Evolutionary conservation across 2,888 invertebrate species (phyloP), one percentile per base, ranked within the genome.

Genomic region (Serripes groenlandicus): DNA sequence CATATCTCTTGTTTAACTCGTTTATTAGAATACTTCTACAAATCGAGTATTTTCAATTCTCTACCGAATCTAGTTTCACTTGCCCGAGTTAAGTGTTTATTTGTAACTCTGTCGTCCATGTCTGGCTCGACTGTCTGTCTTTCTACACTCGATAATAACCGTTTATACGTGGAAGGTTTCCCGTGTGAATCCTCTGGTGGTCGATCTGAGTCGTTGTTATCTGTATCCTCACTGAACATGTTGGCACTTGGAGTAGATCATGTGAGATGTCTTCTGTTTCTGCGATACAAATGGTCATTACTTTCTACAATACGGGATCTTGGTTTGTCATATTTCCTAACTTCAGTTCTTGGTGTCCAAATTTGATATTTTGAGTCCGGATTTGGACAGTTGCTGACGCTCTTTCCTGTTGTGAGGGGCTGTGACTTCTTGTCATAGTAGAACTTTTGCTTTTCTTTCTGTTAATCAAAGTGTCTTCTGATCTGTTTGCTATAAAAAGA

Each of bases 271-370:
- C 42, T 58, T 11, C 76, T 60, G 37, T 76, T 81, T 3, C 76
- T 52, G 23, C 73, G 9, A 26, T 68, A 81, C 49, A 72, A 18
- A 7, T 58, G 72, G 30, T 76, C 37, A 21, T 60, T 69, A 58
- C 37, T 58, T 9, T 28, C 58, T 4, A 76, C 72, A 23, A 72
- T 5, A 35, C 71, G 60, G 21, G 66, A 73, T n/a, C 74, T 35
- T n/a, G 79, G 79, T 70, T 74, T 74, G 49, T n/a, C n/a, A n/a
- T 79, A 34, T 26, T 81, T 68, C 18, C 21, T 2, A n/a, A 74
- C 28, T 21, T 77, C 70, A 3, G 35, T 68, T 42, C 76, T 73
- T 52, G 76, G 68, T 35, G 28, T 58, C 81, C 81, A 81, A 23
- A 11, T 23, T 2, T 21, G 15, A 15, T 1, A 15, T 26, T 34